Evolutionary conservation across 2,888 invertebrate genomes (phyloP), one percentile per base, ranked within the genome.

Genomic region (Nephrocerus scutellatus): DNA sequence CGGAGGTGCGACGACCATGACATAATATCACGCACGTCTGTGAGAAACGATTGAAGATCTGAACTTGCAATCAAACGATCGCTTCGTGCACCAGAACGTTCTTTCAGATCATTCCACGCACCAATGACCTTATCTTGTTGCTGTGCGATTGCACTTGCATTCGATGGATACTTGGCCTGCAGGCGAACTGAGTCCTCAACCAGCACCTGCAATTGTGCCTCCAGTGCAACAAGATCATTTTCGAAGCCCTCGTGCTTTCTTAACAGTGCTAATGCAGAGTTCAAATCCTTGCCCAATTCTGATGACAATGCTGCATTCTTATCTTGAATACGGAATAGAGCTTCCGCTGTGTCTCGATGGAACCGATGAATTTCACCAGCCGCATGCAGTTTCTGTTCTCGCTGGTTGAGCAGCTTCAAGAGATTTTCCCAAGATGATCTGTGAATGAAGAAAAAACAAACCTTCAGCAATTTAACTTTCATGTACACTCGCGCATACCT

Each of bases 311-410:
- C 84, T 0, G 86, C 84, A 46, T 85, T 81, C 60, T 93, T 91
- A 63, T 91, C 93, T 49, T 86, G 88, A 25, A 91, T 92, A 16
- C 95, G 75, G 25, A 87, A 83, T 7, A 91, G 68, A 3, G 92
- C 85, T 60, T 96, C 95, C 15, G 85, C 88, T 2, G 88, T 91
- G 68, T 96, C 96, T 36, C 95, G 80, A 70, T 97, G 96, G 76
- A 95, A 97, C 38, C 93, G 79, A 69, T 97, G 97, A 50, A 97
- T 91, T 72, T 96, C 93, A 8, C 90, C 95, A 2, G 97, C 97
- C 1, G 92, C 96, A 60, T 84, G 82, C 24, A 98, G 72, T 26
- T 91, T 83, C 45, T 84, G 80, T 48, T 89, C 89, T 10, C 96
- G 79, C 32, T 85, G 80, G 52, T 85, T 84, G 41, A 96, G 84